Percentiles rank a stretch among this genome's conserved stretches.
These are phyloP conservation scores for Mionectes olivaceus DNA, from an alignment of 2,797 vertebrate species.

Conservation along the genomic window DNA sequence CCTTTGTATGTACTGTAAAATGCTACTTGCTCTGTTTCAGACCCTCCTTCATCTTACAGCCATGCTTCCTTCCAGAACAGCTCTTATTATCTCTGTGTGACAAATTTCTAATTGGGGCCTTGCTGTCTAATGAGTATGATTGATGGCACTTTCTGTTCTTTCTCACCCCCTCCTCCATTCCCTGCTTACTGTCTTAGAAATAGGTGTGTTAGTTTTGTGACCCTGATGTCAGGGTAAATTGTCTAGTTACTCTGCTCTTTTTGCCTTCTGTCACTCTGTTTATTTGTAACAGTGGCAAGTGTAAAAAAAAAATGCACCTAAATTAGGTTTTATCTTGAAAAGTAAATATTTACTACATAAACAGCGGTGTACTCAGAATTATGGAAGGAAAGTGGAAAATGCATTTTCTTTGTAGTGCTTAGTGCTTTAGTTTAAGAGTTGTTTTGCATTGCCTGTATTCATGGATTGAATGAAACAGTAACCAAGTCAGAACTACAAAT, in stretches of 20 bases:
- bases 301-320: not conserved
- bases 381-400: not conserved
- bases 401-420: not conserved
- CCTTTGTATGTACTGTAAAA: not conserved
- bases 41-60: not conserved
- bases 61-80: not conserved
- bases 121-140: conserved; percentile 1
- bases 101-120: not conserved
- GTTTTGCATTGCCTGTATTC: not conserved
- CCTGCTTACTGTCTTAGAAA: not conserved
- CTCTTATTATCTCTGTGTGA: not conserved
- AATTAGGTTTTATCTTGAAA: not conserved
- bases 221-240: not conserved
- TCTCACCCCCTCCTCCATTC: not conserved
- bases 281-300: not conserved
- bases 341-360: not conserved
- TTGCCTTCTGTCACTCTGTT: not conserved
- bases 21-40: not conserved
- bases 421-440: not conserved
- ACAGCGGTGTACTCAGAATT: not conserved
- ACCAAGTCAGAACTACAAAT: not conserved
- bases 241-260: not conserved
- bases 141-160: not conserved
- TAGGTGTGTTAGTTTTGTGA: not conserved
- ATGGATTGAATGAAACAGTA: not conserved